Percentiles rank a stretch among this genome's conserved stretches.
Evolutionary conservation across 2,797 vertebrate species (phyloP).

Genomic region (Sarcophilus harrisii): DNA sequence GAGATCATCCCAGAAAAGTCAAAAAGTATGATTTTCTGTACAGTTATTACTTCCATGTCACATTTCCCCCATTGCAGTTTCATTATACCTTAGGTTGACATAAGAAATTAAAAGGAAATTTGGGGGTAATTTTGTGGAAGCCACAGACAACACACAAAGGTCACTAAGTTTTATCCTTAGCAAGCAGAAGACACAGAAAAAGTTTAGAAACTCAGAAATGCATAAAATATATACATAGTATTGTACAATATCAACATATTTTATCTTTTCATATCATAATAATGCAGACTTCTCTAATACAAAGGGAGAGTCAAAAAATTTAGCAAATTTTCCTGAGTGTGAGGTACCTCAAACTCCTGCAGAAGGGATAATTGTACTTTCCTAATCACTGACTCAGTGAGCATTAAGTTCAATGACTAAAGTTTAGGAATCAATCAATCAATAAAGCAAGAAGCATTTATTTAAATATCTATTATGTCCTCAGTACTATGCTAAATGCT

Average conservation of each 20-base stretch:
- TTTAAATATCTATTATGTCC: not conserved
- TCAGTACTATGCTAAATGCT: not conserved
- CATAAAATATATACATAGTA: not conserved
- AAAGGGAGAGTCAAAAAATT: not conserved
- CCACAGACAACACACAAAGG: not conserved
- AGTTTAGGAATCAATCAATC: not conserved
- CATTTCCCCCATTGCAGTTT: not conserved
- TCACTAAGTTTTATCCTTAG: too few relatives aligned
- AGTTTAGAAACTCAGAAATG: not conserved
- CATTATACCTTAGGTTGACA: not conserved
- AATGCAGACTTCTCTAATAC: not conserved
- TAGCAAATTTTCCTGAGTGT: not conserved
- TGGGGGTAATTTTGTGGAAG: not conserved
- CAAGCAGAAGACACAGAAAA: not conserved
- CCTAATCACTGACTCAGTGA: not conserved
- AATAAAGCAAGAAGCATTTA: not conserved
- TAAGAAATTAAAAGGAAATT: not conserved
- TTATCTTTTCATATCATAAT: not conserved
- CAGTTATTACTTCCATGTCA: not conserved
- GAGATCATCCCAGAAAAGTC: not conserved
- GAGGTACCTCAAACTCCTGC: fast-evolving
- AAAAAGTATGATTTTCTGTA: not conserved
- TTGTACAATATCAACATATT: not conserved
- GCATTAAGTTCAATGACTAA: not conserved
- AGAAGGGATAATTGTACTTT: not conserved